A percentile compares a stretch with the other conserved stretches of the same genome.
phyloP scores from a whole-genome alignment of 2,113 vertebrate genomes.

The Trichechus manatus region DNA sequence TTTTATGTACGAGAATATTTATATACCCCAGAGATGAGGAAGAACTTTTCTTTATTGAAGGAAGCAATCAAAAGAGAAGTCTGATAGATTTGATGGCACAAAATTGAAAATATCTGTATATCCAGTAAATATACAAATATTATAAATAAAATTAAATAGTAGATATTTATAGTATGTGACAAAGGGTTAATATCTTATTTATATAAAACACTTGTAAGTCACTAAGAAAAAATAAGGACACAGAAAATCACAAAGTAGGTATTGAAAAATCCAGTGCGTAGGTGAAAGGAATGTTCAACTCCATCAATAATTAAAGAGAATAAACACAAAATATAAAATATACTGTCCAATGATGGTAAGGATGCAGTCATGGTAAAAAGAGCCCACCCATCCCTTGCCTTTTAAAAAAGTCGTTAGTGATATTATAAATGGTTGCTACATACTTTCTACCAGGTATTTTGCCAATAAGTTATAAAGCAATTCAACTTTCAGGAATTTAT shows the following conservation, averaged over 20 bases:
- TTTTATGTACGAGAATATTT: not conserved
- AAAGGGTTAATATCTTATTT: slow-evolving; percentile 18
- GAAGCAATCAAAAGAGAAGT: slow-evolving; percentile 23
- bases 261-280: not conserved
- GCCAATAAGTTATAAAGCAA: slow-evolving; percentile 21
- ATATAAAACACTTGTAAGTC: not conserved
- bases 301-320: slow-evolving; percentile 34
- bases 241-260: not conserved
- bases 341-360: not conserved
- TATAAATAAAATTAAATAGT: slow-evolving; percentile 20
- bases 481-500: slow-evolving; percentile 28
- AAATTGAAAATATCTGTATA: not conserved
- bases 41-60: not conserved
- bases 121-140: not conserved
- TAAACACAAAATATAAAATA: not conserved
- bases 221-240: slow-evolving; percentile 15
- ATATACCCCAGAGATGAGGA: not conserved
- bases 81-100: not conserved
- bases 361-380: not conserved
- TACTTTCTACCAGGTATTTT: slow-evolving; percentile 47
- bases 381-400: not conserved
- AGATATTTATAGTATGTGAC: not conserved
- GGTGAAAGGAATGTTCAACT: not conserved
- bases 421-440: not conserved
- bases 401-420: not conserved